phyloP scores from a whole-genome alignment of 2,113 vertebrate genomes.

The Bujurquina vittata region DNA sequence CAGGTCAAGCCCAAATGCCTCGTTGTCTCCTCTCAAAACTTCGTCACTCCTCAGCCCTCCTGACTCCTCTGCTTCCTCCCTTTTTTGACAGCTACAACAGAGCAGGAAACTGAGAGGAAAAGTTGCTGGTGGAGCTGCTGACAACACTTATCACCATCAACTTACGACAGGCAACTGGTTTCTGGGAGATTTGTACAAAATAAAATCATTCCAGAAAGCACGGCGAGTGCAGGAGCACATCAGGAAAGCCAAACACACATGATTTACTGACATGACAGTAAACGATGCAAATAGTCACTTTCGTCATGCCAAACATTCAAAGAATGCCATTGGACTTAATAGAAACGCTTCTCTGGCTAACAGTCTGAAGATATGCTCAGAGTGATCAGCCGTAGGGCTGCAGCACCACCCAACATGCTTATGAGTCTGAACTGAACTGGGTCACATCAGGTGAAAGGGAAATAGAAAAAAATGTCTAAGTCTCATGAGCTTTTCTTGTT shows the following conservation, averaged over 20 bases:
- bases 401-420: constrained; percentile 53
- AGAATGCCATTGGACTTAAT: constrained; percentile 53
- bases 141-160: constrained; percentile 39
- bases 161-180: not conserved
- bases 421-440: constrained; percentile 23
- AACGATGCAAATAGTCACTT: constrained; percentile 29
- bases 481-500: not conserved
- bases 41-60: not conserved
- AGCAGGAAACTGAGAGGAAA: not conserved
- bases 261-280: constrained; percentile 28
- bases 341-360: constrained; percentile 25
- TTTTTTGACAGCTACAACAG: constrained; percentile 30
- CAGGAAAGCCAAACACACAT: constrained; percentile 5
- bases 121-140: constrained; percentile 27
- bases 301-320: constrained; percentile 54
- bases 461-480: not conserved
- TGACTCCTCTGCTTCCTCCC: not conserved
- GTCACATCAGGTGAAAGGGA: constrained; percentile 51
- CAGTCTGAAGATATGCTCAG: constrained; percentile 40
- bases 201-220: constrained; percentile 6
- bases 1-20: not conserved
- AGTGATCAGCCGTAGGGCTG: constrained; percentile 36
- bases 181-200: not conserved
- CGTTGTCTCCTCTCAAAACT: not conserved
- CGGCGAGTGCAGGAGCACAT: not conserved